Evolutionary conservation across 2,113 vertebrate genomes (phyloP).

Genomic region (Calonectris borealis): DNA sequence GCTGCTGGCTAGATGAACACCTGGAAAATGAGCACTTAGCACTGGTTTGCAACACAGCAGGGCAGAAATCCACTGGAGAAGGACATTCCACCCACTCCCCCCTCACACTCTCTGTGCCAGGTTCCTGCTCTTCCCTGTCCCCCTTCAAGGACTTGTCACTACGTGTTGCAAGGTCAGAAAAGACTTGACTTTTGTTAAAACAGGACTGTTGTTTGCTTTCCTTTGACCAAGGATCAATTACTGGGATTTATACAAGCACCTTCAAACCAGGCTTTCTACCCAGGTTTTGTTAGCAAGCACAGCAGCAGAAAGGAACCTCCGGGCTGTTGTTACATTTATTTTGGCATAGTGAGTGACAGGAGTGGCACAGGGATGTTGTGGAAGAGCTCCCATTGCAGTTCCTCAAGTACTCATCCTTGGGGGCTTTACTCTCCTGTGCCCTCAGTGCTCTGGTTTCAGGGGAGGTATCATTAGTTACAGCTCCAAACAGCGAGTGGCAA

Average conservation of each 20-base stretch:
- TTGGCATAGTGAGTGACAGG: background rate
- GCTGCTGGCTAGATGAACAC: background rate
- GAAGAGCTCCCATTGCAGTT: background rate
- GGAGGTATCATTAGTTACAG: background rate
- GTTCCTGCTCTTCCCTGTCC: background rate
- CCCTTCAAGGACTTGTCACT: background rate
- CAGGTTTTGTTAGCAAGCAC: background rate
- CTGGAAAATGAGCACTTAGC: background rate
- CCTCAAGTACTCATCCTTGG: background rate
- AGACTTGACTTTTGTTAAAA: background rate
- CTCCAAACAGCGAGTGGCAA: background rate
- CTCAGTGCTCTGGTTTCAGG: background rate
- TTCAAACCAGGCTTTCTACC: background rate
- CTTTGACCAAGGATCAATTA: background rate
- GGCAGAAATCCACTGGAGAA: background rate
- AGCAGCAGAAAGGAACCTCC: background rate
- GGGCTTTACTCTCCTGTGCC: background rate
- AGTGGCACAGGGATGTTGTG: background rate
- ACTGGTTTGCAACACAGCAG: fast-evolving
- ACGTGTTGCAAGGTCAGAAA: background rate
- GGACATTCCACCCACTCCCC: background rate
- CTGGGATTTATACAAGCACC: background rate
- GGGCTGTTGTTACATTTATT: background rate
- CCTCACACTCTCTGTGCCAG: no score
- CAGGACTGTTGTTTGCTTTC: background rate